Evolutionary conservation across 2,888 invertebrate genomes (phyloP).

Genomic region (Bruchidius siliquastri): DNA sequence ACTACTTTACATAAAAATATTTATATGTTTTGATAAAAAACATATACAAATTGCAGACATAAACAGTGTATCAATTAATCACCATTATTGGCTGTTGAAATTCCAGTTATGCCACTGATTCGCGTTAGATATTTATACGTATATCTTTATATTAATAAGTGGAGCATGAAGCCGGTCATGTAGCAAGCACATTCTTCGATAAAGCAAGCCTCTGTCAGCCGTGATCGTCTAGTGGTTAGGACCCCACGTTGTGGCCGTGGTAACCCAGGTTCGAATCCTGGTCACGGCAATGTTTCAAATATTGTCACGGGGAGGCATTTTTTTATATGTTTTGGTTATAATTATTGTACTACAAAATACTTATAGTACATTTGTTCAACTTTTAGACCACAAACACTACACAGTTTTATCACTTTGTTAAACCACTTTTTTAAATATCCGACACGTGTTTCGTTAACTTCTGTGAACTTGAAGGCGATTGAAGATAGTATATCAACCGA

Average conservation of each 20-base stretch:
- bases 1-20: too few species aligned
- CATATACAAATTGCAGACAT: not conserved
- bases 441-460: too few species aligned
- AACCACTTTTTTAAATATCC: too few species aligned
- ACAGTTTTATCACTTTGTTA: too few species aligned
- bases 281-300: constrained; percentile 45
- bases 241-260: constrained; percentile 60
- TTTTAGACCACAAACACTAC: too few species aligned
- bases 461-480: too few species aligned
- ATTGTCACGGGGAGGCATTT: not conserved
- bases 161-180: not conserved
- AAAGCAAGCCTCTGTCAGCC: constrained; percentile 26
- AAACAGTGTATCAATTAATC: not conserved
- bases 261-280: constrained; percentile 61
- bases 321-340: not conserved
- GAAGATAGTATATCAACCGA: too few species aligned
- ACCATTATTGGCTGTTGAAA: not conserved
- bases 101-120: not conserved
- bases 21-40: not conserved
- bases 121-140: not conserved
- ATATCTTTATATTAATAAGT: not conserved
- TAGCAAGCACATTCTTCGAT: not conserved
- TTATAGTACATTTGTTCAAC: too few species aligned
- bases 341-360: too few species aligned
- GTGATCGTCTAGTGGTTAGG: constrained; percentile 45